A percentile compares a stretch with the other conserved stretches of the same genome.
These are phyloP conservation scores for Brachionus calyciflorus DNA, from an alignment of 1,140 invertebrate species.

Conservation along the genomic window DNA sequence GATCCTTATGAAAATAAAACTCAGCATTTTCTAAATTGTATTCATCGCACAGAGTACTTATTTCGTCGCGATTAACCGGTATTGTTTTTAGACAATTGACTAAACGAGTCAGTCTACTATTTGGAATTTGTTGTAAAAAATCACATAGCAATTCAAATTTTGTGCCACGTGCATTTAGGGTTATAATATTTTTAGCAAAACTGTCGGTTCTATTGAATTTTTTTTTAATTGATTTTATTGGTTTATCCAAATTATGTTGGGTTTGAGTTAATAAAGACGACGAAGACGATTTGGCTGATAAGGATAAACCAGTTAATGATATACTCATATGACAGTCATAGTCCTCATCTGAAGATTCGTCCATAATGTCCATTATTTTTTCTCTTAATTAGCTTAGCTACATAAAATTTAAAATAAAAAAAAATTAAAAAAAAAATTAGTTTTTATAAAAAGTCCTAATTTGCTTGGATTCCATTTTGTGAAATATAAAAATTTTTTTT, in stretches of 20 bases:
- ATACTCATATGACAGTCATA: no score
- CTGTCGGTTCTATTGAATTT: neutral
- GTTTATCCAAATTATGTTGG: neutral
- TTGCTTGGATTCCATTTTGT: no score
- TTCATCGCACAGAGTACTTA: neutral
- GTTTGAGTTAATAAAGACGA: neutral
- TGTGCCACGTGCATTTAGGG: neutral
- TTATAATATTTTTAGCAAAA: neutral
- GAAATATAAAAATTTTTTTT: no score
- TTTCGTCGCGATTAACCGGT: neutral
- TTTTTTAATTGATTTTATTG: neutral
- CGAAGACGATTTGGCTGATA: no score
- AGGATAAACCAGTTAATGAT: no score
- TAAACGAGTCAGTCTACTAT: constrained; percentile 76
- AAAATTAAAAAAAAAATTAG: no score
- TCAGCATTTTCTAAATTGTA: constrained; percentile 62
- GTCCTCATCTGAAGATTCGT: no score
- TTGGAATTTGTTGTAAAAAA: constrained; percentile 79
- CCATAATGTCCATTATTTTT: no score
- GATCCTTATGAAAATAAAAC: constrained; percentile 99
- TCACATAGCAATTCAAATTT: neutral
- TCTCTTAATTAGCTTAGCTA: no score
- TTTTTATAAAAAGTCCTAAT: no score
- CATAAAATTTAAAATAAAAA: no score
- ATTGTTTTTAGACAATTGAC: neutral